These are phyloP conservation scores for Xiphias gladius DNA, from an alignment of 2,113 vertebrate species.

Conservation along the genomic window DNA sequence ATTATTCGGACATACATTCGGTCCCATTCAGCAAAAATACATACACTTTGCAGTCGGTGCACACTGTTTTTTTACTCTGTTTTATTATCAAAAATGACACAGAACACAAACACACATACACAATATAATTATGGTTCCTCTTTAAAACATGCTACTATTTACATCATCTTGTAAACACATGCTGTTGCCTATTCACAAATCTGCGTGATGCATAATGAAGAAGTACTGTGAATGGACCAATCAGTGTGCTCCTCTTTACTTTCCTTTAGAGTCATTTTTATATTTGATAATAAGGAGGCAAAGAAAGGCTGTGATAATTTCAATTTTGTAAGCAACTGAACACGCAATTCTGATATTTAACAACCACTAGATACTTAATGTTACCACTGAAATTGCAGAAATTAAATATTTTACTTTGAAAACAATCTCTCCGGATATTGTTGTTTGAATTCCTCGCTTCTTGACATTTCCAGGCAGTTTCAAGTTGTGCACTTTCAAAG, in stretches of 20 bases:
- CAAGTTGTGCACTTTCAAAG: background rate
- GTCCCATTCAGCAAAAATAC: slow-evolving; percentile 76
- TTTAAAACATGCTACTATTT: slow-evolving; percentile 92
- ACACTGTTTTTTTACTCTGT: slow-evolving; percentile 72
- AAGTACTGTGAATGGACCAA: slow-evolving; percentile 69
- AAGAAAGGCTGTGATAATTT: background rate
- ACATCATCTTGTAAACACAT: slow-evolving; percentile 87
- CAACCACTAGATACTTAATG: fast-evolving
- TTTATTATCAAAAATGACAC: slow-evolving; percentile 87
- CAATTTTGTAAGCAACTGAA: background rate
- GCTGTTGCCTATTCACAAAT: slow-evolving; percentile 85
- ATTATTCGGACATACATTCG: slow-evolving; percentile 69
- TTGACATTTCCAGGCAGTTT: background rate
- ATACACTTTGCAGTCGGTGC: slow-evolving; percentile 82
- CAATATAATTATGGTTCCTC: slow-evolving; percentile 82
- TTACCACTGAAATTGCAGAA: background rate
- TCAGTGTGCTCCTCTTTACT: slow-evolving; percentile 47
- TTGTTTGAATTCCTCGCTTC: background rate
- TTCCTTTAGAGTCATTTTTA: slow-evolving; percentile 14
- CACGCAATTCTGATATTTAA: background rate
- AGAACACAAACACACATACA: slow-evolving; percentile 84
- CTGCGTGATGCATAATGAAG: slow-evolving; percentile 75
- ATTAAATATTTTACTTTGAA: background rate
- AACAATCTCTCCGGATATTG: background rate
- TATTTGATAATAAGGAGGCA: slow-evolving; percentile 12